Base-by-base conservation (phyloP, 2,113 vertebrate species). In the Phyllostomus hastatus region DNA sequence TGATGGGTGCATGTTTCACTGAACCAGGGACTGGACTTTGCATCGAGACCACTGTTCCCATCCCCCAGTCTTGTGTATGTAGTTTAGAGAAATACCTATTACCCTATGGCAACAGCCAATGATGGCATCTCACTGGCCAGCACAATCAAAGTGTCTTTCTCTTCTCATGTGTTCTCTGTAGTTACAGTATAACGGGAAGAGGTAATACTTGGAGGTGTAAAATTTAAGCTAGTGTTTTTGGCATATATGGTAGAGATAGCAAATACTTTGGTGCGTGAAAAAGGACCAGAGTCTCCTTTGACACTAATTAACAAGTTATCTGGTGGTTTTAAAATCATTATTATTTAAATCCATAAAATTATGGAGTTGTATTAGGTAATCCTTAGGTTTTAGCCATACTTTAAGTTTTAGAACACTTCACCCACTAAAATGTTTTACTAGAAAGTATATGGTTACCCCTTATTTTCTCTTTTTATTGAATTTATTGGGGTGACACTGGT, bases 201-300 rank as follows among this genome's bases (percentile, higher is more conserved):
- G 75, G 38, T 26, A 41, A 10, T 66, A 64, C 67, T 66, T 41
- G 52, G 33, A 79, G n/a, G 26, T 43, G 94, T 94, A 59, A 94
- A 88, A 70, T 94, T 31, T 57, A 78, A 73, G 59, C 24, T 48
- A 88, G 33, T 80, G 54, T 79, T 96, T 95, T 90, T 26, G 64
- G 7, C 16, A 54, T 85, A 35, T 79, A 9, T 78, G 33, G 41
- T 82, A 17, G 16, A 91, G 67, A 81, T 43, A 88, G 14, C 43
- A 93, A 83, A 75, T 57, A 43, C 38, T 73, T 96, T 73, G 16
- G 57, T 84, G 3, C 35, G 1, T 78, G 83, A 79, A 26, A 91
- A 72, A 83, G 52, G 35, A 50, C 41, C n/a, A 72, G 43, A 54
- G 8, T 79, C n/a, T 93, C 19, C 10, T 76, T 52, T 96, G 38